Conservation (phyloP, 2,797 vertebrate genomes). For the Oryzias sinensis region DNA sequence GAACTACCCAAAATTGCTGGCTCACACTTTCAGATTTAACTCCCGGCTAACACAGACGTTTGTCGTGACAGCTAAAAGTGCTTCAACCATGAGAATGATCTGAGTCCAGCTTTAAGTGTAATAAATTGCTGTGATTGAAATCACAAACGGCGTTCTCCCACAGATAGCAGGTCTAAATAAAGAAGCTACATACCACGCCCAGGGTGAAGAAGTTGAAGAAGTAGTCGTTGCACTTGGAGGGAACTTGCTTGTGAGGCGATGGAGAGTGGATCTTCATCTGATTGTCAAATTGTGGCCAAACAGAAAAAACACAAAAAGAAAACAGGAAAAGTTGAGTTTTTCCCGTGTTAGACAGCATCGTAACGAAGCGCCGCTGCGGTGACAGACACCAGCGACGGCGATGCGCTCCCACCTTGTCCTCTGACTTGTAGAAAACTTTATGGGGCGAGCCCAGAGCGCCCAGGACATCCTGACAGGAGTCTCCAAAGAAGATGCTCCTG, state of each 20-base stretch:
- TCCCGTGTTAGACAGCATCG: neutral
- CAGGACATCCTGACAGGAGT: slow-evolving; percentile 96
- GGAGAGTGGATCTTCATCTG: slow-evolving; percentile 99
- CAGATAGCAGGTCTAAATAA: too few relatives aligned
- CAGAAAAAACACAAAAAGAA: slow-evolving; percentile 10
- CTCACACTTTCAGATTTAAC: too few relatives aligned
- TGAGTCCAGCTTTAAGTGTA: too few relatives aligned
- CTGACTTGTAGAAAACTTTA: slow-evolving; percentile 98
- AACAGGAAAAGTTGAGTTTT: neutral
- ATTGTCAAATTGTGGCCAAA: too few relatives aligned
- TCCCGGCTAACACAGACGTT: too few relatives aligned
- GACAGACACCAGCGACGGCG: neutral
- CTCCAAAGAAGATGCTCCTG: slow-evolving; percentile 92
- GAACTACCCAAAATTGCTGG: too few relatives aligned
- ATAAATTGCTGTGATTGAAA: too few relatives aligned
- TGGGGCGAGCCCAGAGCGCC: slow-evolving; percentile 94
- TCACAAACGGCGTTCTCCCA: too few relatives aligned
- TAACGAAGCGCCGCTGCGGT: neutral
- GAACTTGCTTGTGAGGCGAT: slow-evolving; percentile 97
- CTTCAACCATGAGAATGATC: too few relatives aligned
- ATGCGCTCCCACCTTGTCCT: slow-evolving; percentile 87
- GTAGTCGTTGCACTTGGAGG: slow-evolving; percentile 99
- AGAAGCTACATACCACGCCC: slow-evolving; percentile 88
- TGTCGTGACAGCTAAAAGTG: too few relatives aligned
- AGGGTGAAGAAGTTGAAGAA: slow-evolving; percentile 99